Evolutionary conservation across 2,797 vertebrate species (phyloP).

Genomic region (Cossypha dichroa): DNA sequence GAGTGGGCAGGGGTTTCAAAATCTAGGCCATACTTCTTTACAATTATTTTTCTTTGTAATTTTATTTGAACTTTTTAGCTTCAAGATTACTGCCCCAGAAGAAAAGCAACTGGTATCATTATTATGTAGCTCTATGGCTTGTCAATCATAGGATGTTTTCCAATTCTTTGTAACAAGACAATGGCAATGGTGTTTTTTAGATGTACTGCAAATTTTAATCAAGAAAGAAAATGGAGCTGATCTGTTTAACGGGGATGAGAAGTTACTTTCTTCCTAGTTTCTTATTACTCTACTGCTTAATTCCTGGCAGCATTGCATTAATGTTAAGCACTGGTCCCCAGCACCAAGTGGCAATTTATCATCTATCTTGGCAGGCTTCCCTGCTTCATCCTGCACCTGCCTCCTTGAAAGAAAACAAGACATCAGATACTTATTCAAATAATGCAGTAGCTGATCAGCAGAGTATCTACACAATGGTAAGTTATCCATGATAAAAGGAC

Average conservation of each 20-base stretch:
- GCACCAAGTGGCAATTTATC: slow-evolving; percentile 77
- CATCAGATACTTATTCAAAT: slow-evolving; percentile 84
- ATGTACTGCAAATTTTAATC: neutral
- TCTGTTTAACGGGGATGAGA: slow-evolving; percentile 33
- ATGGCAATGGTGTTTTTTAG: neutral
- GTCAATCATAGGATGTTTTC: neutral
- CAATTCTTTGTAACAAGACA: neutral
- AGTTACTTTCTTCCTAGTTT: slow-evolving; percentile 64
- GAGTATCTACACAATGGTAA: slow-evolving; percentile 80
- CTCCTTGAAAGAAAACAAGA: slow-evolving; percentile 79
- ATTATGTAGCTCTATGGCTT: neutral
- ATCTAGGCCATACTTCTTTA: neutral
- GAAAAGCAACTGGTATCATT: neutral
- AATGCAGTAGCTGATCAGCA: slow-evolving; percentile 81
- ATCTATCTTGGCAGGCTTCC: slow-evolving; percentile 86
- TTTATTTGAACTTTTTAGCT: neutral
- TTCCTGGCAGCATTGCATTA: slow-evolving; percentile 60
- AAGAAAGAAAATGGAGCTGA: slow-evolving; percentile 2
- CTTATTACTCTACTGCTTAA: slow-evolving; percentile 60
- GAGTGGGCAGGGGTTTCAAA: neutral
- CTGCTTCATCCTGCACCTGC: slow-evolving; percentile 83
- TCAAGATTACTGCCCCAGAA: neutral
- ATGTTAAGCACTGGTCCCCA: slow-evolving; percentile 60
- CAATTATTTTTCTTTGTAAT: neutral
- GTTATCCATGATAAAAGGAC: slow-evolving; percentile 77